Evolutionary conservation across 1,140 invertebrate genomes (phyloP).

Genomic region (Elysia chlorotica): DNA sequence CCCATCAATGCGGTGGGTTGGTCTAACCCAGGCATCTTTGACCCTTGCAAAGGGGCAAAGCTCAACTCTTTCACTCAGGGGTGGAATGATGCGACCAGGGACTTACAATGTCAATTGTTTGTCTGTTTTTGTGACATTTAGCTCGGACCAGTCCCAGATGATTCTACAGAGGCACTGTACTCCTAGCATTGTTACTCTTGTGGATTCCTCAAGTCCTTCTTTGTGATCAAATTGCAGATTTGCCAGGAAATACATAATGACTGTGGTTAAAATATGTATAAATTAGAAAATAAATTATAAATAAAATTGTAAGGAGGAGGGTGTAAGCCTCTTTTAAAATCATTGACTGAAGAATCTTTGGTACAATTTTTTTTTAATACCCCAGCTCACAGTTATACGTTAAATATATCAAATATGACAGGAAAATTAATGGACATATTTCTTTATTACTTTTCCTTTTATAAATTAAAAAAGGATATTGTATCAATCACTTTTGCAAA

Average conservation of each 20-base stretch:
- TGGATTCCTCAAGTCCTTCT: slow-evolving; percentile 30
- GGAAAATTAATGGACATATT: no score
- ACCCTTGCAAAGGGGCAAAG: slow-evolving; percentile 39
- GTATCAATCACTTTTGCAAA: no score
- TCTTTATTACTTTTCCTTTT: no score
- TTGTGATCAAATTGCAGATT: no score
- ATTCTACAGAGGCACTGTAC: slow-evolving; percentile 51
- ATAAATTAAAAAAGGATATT: no score
- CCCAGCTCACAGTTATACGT: no score
- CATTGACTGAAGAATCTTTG: no score
- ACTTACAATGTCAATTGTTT: slow-evolving; percentile 57
- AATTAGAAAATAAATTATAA: background rate
- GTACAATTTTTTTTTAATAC: no score
- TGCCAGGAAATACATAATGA: no score
- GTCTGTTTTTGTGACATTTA: slow-evolving; percentile 51
- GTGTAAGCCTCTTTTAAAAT: no score
- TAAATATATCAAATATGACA: no score
- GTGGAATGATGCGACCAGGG: slow-evolving; percentile 50
- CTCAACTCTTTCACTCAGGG: slow-evolving; percentile 35
- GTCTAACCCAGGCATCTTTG: slow-evolving; percentile 44
- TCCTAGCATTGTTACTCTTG: slow-evolving; percentile 49
- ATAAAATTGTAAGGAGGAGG: background rate
- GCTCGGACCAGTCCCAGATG: slow-evolving; percentile 46
- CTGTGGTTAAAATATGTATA: background rate
- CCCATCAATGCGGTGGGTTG: slow-evolving; percentile 44